These are phyloP conservation scores for Hippocampus mohnikei DNA, from an alignment of 2,113 vertebrate genomes.

Conservation along the genomic window DNA sequence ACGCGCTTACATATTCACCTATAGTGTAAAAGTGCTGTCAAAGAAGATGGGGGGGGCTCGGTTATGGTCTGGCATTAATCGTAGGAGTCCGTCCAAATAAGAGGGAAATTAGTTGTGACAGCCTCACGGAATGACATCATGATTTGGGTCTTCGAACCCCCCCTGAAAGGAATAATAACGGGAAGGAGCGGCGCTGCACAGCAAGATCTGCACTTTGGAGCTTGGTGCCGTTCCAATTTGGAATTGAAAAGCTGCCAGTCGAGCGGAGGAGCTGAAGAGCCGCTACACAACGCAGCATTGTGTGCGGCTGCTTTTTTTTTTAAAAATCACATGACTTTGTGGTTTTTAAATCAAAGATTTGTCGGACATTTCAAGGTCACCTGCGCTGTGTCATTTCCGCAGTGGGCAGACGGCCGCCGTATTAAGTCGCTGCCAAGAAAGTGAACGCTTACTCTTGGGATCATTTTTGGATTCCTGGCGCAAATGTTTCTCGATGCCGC, in stretches of 20 bases:
- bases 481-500: background rate
- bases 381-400: slow-evolving; percentile 9
- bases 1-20: slow-evolving; percentile 64
- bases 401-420: background rate
- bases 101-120: slow-evolving; percentile 76
- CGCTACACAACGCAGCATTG: background rate
- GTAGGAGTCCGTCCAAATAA: slow-evolving; percentile 60
- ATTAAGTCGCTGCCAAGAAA: slow-evolving; percentile 4
- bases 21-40: slow-evolving; percentile 54
- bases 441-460: background rate
- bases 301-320: background rate
- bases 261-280: background rate
- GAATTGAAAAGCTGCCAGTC: background rate
- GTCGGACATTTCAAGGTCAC: background rate
- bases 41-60: slow-evolving; percentile 37
- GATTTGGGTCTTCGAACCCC: slow-evolving; percentile 63
- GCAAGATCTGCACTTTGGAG: slow-evolving; percentile 9
- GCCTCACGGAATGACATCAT: slow-evolving; percentile 71
- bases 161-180: slow-evolving; percentile 50
- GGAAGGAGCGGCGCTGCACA: slow-evolving; percentile 16
- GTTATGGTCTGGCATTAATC: slow-evolving; percentile 66
- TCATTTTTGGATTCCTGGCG: background rate
- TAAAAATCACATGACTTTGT: background rate
- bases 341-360: slow-evolving; percentile 4
- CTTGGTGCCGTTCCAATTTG: slow-evolving; percentile 4